phyloP scores from a whole-genome alignment of 2,113 vertebrate genomes.

The Etheostoma cragini region DNA sequence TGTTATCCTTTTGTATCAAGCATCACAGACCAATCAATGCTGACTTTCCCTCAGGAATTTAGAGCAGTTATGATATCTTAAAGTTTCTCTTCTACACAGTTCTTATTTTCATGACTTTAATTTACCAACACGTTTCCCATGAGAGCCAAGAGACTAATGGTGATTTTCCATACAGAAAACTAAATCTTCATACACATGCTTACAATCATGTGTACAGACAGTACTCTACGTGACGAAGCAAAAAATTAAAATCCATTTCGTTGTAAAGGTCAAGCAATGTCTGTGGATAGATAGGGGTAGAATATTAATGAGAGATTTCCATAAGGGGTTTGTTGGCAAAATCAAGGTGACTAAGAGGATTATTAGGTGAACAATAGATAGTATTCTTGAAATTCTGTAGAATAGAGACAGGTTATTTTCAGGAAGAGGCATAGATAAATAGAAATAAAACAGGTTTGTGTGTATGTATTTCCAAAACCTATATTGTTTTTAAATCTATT shows the following conservation, averaged over 20 bases:
- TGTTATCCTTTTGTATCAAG: not conserved
- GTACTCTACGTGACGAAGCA: not conserved
- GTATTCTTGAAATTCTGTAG: not conserved
- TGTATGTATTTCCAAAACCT: not conserved
- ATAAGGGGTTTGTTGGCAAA: not conserved
- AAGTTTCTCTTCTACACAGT: not conserved
- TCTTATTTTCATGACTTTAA: not conserved
- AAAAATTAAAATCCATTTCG: constrained; percentile 3
- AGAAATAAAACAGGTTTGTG: not conserved
- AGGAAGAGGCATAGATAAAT: not conserved
- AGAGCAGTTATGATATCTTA: not conserved
- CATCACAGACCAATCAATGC: not conserved
- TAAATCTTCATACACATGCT: not conserved
- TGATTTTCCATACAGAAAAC: not conserved
- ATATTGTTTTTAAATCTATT: not conserved
- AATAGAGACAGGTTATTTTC: not conserved
- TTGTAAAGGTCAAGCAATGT: constrained; percentile 10
- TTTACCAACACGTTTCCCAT: not conserved
- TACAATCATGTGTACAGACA: not conserved
- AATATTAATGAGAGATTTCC: constrained; percentile 5
- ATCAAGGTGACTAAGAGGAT: constrained; percentile 15
- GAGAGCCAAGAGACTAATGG: not conserved
- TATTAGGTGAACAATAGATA: not conserved
- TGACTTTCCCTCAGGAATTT: not conserved
- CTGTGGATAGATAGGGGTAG: not conserved